These are phyloP conservation scores for Andrena camellia DNA, from an alignment of 2,888 invertebrate genomes.

Conservation along the genomic window DNA sequence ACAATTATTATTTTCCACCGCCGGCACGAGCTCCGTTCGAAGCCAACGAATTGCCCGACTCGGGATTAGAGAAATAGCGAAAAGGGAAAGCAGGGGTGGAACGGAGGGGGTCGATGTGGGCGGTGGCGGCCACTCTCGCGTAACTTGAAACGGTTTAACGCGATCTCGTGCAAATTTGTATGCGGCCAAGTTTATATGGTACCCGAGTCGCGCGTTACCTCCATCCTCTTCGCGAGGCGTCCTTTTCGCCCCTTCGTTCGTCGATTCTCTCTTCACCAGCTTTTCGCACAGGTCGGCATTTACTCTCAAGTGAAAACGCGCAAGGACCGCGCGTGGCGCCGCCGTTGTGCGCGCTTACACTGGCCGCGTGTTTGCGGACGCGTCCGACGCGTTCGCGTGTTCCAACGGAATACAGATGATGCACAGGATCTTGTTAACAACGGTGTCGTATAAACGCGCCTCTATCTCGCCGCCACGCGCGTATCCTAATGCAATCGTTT, in stretches of 20 bases:
- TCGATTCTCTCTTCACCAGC: slow-evolving; percentile 23
- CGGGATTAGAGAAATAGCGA: slow-evolving; percentile 18
- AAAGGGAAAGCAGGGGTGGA: not conserved
- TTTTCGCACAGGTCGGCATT: slow-evolving; percentile 46
- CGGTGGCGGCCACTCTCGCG: slow-evolving; percentile 4
- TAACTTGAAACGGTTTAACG: slow-evolving; percentile 67
- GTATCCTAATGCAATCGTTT: not conserved
- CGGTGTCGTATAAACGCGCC: slow-evolving; percentile 10
- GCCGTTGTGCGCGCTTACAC: slow-evolving; percentile 15
- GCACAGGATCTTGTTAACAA: slow-evolving; percentile 4
- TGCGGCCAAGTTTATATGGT: slow-evolving; percentile 75
- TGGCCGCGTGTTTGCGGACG: slow-evolving; percentile 18
- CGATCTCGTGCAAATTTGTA: slow-evolving; percentile 75
- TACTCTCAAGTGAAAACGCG: slow-evolving; percentile 22
- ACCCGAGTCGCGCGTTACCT: slow-evolving; percentile 71
- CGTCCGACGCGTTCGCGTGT: slow-evolving; percentile 13
- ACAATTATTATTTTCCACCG: not conserved
- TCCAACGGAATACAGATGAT: slow-evolving; percentile 12
- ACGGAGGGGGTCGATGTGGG: not conserved
- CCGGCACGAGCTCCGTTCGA: not conserved
- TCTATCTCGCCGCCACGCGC: not conserved
- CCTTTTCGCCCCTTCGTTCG: slow-evolving; percentile 12
- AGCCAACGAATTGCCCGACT: slow-evolving; percentile 25
- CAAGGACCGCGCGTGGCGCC: not conserved
- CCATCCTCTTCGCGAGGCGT: slow-evolving; percentile 29